Conservation (phyloP, 2,797 vertebrate species). For the Molossus molossus region DNA sequence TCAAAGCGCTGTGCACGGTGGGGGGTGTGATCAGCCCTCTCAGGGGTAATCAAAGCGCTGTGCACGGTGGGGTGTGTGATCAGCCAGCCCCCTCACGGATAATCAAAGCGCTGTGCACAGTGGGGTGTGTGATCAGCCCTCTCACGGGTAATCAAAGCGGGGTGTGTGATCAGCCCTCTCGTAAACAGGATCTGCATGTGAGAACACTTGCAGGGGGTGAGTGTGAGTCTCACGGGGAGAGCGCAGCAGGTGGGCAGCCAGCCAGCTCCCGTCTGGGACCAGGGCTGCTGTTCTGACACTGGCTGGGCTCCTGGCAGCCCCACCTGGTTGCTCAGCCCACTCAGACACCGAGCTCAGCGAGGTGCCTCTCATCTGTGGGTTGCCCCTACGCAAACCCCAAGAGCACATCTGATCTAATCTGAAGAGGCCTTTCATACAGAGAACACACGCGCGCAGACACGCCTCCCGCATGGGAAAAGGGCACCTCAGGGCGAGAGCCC, state of each 20-base stretch:
- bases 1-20: constrained; percentile 30
- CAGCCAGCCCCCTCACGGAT: constrained; percentile 20
- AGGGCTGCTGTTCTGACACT: constrained; percentile 48
- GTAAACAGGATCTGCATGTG: constrained; percentile 74
- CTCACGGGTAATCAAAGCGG: constrained; percentile 60
- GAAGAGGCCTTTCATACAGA: constrained; percentile 61
- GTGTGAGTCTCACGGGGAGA: neutral
- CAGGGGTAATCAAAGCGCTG: constrained; percentile 15
- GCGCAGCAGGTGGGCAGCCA: constrained; percentile 54
- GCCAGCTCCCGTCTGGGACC: constrained; percentile 14
- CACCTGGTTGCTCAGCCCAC: constrained; percentile 44
- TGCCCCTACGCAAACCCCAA: constrained; percentile 80
- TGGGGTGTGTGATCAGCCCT: constrained; percentile 68
- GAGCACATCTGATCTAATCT: constrained; percentile 68
- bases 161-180: constrained; percentile 66
- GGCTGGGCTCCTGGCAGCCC: constrained; percentile 6
- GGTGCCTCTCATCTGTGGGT: constrained; percentile 56
- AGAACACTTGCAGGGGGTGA: constrained; percentile 69
- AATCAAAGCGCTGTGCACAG: constrained; percentile 27
- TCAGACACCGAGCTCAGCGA: constrained; percentile 65
- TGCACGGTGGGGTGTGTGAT: constrained; percentile 62
- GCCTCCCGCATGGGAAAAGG: constrained; percentile 59
- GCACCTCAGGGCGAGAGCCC: constrained; percentile 22
- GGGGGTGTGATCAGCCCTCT: constrained; percentile 69
- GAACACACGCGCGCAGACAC: constrained; percentile 8